Percentiles rank a stretch among this genome's conserved stretches.
phyloP scores from a whole-genome alignment of 2,888 invertebrate genomes.

The Macrophya alboannulata region DNA sequence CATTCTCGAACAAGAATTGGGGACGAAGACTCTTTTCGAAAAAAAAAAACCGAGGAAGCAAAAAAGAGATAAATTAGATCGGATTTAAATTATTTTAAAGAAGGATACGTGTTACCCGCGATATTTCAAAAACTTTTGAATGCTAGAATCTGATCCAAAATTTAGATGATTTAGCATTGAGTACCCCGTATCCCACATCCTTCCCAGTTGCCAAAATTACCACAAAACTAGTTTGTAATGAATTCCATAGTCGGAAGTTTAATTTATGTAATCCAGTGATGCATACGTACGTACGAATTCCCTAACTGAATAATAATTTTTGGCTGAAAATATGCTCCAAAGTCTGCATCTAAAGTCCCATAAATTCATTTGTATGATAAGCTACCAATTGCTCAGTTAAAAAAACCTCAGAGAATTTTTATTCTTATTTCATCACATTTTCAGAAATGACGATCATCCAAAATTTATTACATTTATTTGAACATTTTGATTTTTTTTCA shows the following conservation, averaged over 20 bases:
- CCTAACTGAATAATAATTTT: not conserved
- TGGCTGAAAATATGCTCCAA: not conserved
- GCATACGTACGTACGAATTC: not conserved
- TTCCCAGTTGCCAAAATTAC: not conserved
- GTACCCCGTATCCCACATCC: not conserved
- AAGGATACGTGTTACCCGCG: not conserved
- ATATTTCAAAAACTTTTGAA: not conserved
- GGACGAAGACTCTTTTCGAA: not conserved
- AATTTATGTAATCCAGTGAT: not conserved
- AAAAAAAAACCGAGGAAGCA: not conserved
- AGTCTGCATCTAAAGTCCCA: not conserved
- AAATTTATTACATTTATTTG: too few species aligned
- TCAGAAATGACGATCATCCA: too few species aligned
- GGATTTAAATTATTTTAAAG: not conserved
- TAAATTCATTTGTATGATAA: not conserved
- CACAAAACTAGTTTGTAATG: constrained; percentile 4
- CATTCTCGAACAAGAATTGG: not conserved
- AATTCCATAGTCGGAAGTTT: constrained; percentile 9
- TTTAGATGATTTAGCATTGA: not conserved
- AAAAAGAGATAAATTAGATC: not conserved
- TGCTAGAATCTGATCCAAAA: not conserved
- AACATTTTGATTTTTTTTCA: too few species aligned
- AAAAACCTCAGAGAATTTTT: too few species aligned
- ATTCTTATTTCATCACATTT: too few species aligned
- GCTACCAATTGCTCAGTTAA: not conserved